Evolutionary conservation across 2,113 vertebrate genomes (phyloP).

Genomic region (Acanthisitta chloris): DNA sequence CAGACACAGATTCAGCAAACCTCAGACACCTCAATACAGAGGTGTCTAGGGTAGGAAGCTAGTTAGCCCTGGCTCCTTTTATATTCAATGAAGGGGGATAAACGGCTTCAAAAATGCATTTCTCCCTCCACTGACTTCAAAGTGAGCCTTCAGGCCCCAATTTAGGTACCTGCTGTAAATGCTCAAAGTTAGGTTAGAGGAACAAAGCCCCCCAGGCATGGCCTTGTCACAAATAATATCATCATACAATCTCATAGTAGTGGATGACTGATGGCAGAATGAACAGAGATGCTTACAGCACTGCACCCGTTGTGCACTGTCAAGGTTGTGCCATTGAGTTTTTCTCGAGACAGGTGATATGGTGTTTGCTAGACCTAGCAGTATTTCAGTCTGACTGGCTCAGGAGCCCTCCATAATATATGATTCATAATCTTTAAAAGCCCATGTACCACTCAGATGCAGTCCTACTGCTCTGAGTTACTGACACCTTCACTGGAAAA

Average conservation of each 20-base stretch:
- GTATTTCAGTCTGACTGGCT: neutral
- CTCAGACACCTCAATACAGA: neutral
- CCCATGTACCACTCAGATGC: neutral
- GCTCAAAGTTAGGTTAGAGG: neutral
- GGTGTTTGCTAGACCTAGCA: neutral
- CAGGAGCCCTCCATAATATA: neutral
- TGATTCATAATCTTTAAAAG: neutral
- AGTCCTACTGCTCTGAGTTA: neutral
- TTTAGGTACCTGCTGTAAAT: slow-evolving; percentile 7
- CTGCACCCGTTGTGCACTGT: neutral
- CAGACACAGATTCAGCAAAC: neutral
- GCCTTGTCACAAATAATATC: slow-evolving; percentile 8
- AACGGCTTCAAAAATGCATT: neutral
- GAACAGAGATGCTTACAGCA: neutral
- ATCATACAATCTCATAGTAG: neutral
- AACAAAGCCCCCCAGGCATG: neutral
- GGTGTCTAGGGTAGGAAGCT: neutral
- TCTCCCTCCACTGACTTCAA: slow-evolving; percentile 25
- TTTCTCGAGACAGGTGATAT: neutral
- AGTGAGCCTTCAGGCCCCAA: slow-evolving; percentile 5
- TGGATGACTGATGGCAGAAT: neutral
- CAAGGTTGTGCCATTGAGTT: rapidly evolving
- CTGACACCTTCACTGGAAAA: neutral
- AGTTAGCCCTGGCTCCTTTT: neutral
- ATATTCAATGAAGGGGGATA: slow-evolving; percentile 20